Percentiles rank a stretch among this genome's conserved stretches.
Evolutionary conservation across 2,113 vertebrate genomes (phyloP).

Genomic region (Burhinus bistriatus): DNA sequence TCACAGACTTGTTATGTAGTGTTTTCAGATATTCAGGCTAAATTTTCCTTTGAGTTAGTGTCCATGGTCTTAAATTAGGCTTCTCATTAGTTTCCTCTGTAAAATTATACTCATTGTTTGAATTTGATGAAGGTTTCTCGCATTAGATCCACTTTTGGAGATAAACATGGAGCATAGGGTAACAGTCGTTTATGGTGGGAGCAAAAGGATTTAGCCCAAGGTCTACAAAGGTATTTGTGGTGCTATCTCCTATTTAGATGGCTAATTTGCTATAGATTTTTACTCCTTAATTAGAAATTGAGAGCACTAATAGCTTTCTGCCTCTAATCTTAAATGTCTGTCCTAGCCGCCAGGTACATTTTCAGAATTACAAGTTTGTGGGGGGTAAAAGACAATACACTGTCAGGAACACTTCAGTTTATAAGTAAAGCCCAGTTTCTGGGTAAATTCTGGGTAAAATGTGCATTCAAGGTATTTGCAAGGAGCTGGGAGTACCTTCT

Average conservation of each 20-base stretch:
- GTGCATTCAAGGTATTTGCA: background rate
- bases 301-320: conserved; percentile 55
- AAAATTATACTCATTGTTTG: conserved; percentile 16
- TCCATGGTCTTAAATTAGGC: background rate
- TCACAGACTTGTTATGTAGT: background rate
- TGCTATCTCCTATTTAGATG: conserved; percentile 24
- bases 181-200: background rate
- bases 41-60: background rate
- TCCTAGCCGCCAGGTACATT: background rate
- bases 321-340: background rate
- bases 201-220: conserved; percentile 37
- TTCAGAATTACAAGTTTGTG: background rate
- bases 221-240: conserved; percentile 35
- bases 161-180: background rate
- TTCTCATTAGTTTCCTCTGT: conserved; percentile 18
- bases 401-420: background rate
- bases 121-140: background rate
- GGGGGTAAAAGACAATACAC: background rate
- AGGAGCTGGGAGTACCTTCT: background rate
- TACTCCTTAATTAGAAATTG: conserved; percentile 60
- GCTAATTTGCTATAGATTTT: conserved; percentile 61
- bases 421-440: background rate
- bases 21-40: conserved; percentile 1
- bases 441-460: background rate
- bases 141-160: background rate